Evolutionary conservation across 2,888 invertebrate species (phyloP).

Genomic region (Limnephilus marmoratus): DNA sequence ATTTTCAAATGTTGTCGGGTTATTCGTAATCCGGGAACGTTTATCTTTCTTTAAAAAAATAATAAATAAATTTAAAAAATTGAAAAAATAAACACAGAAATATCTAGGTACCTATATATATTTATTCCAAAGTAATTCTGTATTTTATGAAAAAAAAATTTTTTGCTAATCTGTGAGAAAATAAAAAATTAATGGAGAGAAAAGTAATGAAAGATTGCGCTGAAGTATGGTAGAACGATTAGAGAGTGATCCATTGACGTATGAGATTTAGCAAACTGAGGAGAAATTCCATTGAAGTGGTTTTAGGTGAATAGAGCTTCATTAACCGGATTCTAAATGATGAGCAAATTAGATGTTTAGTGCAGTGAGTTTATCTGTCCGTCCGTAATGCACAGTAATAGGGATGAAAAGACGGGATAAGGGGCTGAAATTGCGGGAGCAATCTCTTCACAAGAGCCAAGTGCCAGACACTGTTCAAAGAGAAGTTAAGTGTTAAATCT

Average conservation of each 20-base stretch:
- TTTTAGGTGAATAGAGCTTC: neutral
- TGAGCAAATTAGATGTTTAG: neutral
- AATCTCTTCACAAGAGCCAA: neutral
- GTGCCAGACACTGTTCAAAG: neutral
- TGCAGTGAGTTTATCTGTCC: neutral
- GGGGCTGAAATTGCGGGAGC: neutral
- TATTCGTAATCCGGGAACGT: too few species aligned
- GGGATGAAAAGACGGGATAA: neutral
- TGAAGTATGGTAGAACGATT: neutral
- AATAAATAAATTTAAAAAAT: too few species aligned
- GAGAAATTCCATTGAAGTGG: neutral
- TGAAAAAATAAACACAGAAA: too few species aligned
- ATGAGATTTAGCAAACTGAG: neutral
- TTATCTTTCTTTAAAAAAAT: too few species aligned
- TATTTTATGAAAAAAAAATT: neutral
- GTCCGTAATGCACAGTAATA: neutral
- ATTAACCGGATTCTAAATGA: neutral
- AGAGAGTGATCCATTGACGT: neutral
- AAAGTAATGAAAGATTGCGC: neutral
- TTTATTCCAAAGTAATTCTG: neutral
- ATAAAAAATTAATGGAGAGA: neutral
- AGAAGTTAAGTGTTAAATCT: neutral
- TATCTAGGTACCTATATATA: too few species aligned
- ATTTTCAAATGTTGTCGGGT: too few species aligned
- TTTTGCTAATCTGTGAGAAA: neutral